Conservation (phyloP, 1,140 invertebrate genomes). For the Tribolium castaneum region DNA sequence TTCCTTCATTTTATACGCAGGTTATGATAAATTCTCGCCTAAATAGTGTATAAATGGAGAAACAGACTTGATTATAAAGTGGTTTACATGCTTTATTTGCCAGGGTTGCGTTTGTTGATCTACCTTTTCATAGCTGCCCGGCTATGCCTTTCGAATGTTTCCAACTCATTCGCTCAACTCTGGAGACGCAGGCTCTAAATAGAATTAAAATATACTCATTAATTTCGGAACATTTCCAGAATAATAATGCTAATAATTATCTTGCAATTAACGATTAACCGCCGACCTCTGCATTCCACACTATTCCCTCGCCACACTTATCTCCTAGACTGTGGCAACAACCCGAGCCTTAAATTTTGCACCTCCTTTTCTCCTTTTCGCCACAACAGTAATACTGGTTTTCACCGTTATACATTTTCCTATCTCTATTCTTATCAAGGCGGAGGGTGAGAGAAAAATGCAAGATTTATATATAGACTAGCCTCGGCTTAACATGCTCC, state of each 20-base stretch:
- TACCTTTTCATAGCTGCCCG: constrained; percentile 39
- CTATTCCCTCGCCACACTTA: not conserved
- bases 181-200: not conserved
- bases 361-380: not conserved
- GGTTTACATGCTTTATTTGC: constrained; percentile 40
- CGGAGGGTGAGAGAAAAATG: constrained; percentile 10
- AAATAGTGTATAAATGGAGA: constrained; percentile 42
- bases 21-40: constrained; percentile 38
- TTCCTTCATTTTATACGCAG: constrained; percentile 38
- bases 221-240: constrained; percentile 8
- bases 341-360: constrained; percentile 1
- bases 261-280: not conserved
- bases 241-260: constrained; percentile 31
- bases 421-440: constrained; percentile 20
- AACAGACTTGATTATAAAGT: constrained; percentile 38
- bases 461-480: constrained; percentile 21
- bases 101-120: constrained; percentile 39
- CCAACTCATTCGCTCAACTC: constrained; percentile 15
- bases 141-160: constrained; percentile 26
- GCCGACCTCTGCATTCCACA: not conserved
- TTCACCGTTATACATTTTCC: not conserved
- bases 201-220: constrained; percentile 34
- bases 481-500: not conserved
- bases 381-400: not conserved
- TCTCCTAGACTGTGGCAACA: not conserved